Conservation (phyloP, 2,888 invertebrate species). For the Girardia tigrina region DNA sequence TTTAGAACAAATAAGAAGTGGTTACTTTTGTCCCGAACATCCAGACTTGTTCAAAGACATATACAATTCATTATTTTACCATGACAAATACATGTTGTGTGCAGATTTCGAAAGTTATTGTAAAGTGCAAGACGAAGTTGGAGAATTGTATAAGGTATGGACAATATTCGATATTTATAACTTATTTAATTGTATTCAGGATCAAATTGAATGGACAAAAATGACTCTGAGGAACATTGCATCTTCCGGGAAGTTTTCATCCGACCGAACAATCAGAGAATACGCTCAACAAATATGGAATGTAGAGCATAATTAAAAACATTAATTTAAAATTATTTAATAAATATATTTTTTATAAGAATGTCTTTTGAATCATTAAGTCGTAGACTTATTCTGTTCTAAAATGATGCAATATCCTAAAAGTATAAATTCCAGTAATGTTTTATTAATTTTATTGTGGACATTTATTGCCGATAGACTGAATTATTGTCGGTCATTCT, state of each 20-base stretch:
- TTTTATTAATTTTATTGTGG: too few species aligned
- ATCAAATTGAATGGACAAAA: constrained; percentile 77
- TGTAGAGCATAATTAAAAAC: constrained; percentile 60
- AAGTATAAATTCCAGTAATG: too few species aligned
- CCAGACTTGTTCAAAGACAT: constrained; percentile 77
- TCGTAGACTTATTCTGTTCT: too few species aligned
- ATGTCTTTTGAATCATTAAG: too few species aligned
- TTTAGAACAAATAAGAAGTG: constrained; percentile 84
- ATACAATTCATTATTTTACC: constrained; percentile 69
- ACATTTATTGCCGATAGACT: too few species aligned
- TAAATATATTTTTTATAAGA: too few species aligned
- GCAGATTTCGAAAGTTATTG: constrained; percentile 92
- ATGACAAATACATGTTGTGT: constrained; percentile 76
- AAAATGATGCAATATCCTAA: too few species aligned
- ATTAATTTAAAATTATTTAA: too few species aligned
- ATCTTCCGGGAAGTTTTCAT: constrained; percentile 83
- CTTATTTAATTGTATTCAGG: constrained; percentile 54
- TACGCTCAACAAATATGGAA: constrained; percentile 95
- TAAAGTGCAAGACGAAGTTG: constrained; percentile 74
- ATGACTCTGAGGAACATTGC: constrained; percentile 94
- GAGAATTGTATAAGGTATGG: constrained; percentile 70
- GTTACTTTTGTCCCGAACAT: constrained; percentile 77
- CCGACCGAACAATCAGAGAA: constrained; percentile 80
- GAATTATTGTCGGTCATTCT: too few species aligned
- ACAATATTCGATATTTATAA: too few species aligned